Base-by-base conservation (phyloP, 2,113 vertebrate species). In the Rhineura floridana region DNA sequence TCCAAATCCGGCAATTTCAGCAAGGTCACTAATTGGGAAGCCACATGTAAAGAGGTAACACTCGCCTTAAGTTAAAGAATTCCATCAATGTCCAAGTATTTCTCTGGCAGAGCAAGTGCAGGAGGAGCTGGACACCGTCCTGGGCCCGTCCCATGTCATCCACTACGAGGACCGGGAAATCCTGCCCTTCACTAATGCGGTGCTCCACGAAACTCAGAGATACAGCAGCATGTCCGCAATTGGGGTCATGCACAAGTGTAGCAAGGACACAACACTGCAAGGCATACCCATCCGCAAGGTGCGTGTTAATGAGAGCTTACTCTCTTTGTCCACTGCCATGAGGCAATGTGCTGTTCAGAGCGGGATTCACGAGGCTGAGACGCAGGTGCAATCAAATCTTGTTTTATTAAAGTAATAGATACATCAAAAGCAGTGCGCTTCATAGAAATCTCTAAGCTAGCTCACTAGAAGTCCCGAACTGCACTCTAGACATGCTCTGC, bases 271-370 rank as follows among this genome's bases (percentile, higher is more conserved):
- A 0, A 0, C 2, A 0, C 7, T 86, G 33, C 70, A 63, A 0
- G 39, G 85, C 13, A 85, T 80, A 67, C 23, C 73, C 0, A 1
- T 88, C 4, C 59, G 46, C 46, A 83, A 92, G 88, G 73, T 92
- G 77, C 8, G 17, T 80, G n/a, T 75, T 75, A 6, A 46, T 2
- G 30, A 33, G 44, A 48, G 75, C 46, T 50, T 59, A 3, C 19
- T 52, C n/a, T 5, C n/a, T 39, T 44, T 28, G 7, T n/a, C n/a
- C 55, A 25, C 5, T 62, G 8, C 6, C 28, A 30, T 13, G 19
- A 21, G 23, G 42, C 4, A 75, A 15, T n/a, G n/a, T n/a, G n/a
- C n/a, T n/a, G n/a, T n/a, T n/a, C n/a, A n/a, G n/a, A n/a, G n/a
- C n/a, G n/a, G n/a, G n/a, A n/a, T n/a, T n/a, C n/a, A n/a, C n/a